Evolutionary conservation across 2,797 vertebrate genomes (phyloP).

Genomic region (Lindbergichthys nudifrons): DNA sequence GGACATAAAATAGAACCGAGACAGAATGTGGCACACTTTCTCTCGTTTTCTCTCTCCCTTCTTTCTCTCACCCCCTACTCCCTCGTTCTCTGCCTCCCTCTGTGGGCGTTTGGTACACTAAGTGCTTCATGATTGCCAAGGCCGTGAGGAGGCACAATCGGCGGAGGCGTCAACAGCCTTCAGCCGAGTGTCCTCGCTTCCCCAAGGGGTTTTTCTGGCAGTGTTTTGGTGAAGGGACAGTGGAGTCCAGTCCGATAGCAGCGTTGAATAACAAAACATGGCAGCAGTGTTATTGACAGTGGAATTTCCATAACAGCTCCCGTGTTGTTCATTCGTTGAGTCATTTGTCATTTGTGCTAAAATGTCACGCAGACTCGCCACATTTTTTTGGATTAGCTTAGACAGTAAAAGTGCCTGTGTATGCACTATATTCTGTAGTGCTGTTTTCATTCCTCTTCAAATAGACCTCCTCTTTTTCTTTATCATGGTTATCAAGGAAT

Average conservation of each 20-base stretch:
- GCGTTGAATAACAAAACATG: constrained; percentile 26
- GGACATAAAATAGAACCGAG: background rate
- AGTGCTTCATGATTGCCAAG: constrained; percentile 71
- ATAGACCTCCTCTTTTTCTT: too few species aligned
- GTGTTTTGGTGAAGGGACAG: constrained; percentile 50
- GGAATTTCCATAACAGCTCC: constrained; percentile 48
- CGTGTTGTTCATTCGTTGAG: constrained; percentile 21
- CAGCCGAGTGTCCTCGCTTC: constrained; percentile 68
- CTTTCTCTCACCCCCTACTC: constrained; percentile 46
- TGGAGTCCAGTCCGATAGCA: constrained; percentile 28
- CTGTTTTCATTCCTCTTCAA: too few species aligned
- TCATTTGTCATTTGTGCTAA: background rate
- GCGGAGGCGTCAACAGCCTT: constrained; percentile 71
- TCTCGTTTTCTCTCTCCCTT: constrained; percentile 34
- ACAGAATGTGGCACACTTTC: constrained; percentile 25
- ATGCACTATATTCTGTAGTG: too few species aligned
- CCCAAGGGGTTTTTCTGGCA: constrained; percentile 56
- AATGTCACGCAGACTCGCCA: constrained; percentile 21
- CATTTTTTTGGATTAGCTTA: constrained; percentile 3
- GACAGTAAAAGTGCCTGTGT: constrained; percentile 1
- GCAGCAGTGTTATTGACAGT: constrained; percentile 22
- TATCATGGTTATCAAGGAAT: too few species aligned
- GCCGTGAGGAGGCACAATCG: constrained; percentile 65
- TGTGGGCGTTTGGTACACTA: constrained; percentile 74
- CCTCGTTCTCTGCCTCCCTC: constrained; percentile 57